phyloP scores from a whole-genome alignment of 2,113 vertebrate species.

The Chunga burmeisteri region DNA sequence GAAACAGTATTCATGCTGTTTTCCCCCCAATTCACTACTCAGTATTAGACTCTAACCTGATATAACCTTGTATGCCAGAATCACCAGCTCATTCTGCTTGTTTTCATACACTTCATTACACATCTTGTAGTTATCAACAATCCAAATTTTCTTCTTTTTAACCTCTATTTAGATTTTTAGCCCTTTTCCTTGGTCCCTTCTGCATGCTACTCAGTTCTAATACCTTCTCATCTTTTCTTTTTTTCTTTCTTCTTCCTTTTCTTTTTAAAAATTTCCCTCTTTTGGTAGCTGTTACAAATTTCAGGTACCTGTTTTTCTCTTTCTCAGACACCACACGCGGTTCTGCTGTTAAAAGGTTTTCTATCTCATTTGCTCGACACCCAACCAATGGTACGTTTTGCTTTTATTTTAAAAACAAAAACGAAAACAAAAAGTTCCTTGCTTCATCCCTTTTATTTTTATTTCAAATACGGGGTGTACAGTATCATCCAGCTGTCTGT shows the following conservation, averaged over 20 bases:
- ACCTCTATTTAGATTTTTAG: constrained; percentile 68
- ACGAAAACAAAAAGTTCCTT: constrained; percentile 72
- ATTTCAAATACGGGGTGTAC: constrained; percentile 71
- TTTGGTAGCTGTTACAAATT: constrained; percentile 88
- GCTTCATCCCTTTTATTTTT: constrained; percentile 77
- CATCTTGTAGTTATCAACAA: constrained; percentile 61
- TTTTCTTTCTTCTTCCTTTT: constrained; percentile 66
- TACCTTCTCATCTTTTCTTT: constrained; percentile 53
- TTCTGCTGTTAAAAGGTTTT: constrained; percentile 97
- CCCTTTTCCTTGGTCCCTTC: constrained; percentile 60
- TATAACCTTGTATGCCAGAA: constrained; percentile 60
- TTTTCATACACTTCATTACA: constrained; percentile 70
- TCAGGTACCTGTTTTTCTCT: constrained; percentile 96
- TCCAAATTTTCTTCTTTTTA: constrained; percentile 69
- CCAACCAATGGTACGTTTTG: constrained; percentile 97
- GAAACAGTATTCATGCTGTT: constrained; percentile 45
- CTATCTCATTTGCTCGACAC: constrained; percentile 97
- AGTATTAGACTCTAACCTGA: constrained; percentile 34
- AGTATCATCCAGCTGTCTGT: constrained; percentile 68
- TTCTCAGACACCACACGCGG: constrained; percentile 93
- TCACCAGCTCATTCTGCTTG: constrained; percentile 69
- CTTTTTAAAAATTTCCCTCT: constrained; percentile 74
- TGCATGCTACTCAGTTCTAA: constrained; percentile 79
- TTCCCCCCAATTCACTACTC: neutral
- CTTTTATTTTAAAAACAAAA: constrained; percentile 83